Base-by-base conservation (phyloP, 2,888 invertebrate genomes). In the Harmothoe impar region DNA sequence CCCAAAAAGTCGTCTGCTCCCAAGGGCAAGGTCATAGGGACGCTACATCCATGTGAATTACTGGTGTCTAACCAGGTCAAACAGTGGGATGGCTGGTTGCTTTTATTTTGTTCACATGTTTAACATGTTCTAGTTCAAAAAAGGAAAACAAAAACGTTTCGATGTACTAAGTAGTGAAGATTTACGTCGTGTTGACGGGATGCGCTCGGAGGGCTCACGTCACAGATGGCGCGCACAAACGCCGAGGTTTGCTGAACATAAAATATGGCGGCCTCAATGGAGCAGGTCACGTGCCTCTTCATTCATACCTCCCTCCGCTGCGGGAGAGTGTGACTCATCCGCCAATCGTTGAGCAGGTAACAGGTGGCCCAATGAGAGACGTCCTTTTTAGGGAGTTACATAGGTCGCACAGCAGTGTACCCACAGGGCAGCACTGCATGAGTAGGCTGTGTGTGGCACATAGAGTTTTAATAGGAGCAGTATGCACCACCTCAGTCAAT, bases 311-410 rank as follows among this genome's bases (percentile, higher is more conserved):
- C 81, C 81, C 81, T 81, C 81, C 43, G 81, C 20, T 17, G 33
- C 81, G 20, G 81, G 81, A 81, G 81, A 81, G 81, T 81, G 81
- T 81, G 81, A 81, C 81, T 81, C 81, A 81, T 81, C 81, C 15
- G n/a, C 81, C 81, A 81, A 81, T 81, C 81, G 43, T 81, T 33
- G 81, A 81, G 81, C 81, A 81, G 81, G 81, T 81, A 81, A 81
- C 81, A 81, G 81, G 81, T 81, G 81, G 81, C 81, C 43, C 81
- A 35, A 81, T 81, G 81, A 81, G 43, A 81, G 81, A 81, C 23
- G 81, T 12, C 25, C 77, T n/a, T n/a, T n/a, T n/a, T n/a, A n/a
- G n/a, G n/a, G n/a, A n/a, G n/a, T 54, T 54, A 15, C 20, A 54
- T 15, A 54, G 12, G 20, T 54, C 54, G 12, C 54, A 15, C 20